phyloP scores from a whole-genome alignment of 1,140 invertebrate species.

The Lordiphosa stackelbergi region DNA sequence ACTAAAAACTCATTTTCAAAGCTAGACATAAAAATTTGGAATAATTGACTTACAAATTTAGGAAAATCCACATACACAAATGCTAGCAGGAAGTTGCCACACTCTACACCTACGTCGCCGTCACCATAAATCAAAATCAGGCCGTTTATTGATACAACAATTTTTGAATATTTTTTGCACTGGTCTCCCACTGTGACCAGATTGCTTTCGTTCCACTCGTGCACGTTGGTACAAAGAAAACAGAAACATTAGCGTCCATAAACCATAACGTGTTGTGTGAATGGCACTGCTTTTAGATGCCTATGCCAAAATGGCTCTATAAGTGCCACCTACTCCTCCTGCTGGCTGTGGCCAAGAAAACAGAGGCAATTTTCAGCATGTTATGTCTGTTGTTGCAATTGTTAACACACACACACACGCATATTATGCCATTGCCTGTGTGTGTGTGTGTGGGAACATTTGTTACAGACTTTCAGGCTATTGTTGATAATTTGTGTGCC shows the following conservation, averaged over 20 bases:
- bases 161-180: too few species aligned
- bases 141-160: too few species aligned
- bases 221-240: constrained; percentile 59
- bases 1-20: too few species aligned
- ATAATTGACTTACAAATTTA: too few species aligned
- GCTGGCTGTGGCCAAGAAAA: constrained; percentile 62
- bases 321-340: constrained; percentile 49
- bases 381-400: constrained; percentile 71
- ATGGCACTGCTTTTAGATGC: constrained; percentile 66
- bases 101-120: too few species aligned
- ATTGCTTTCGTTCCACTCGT: constrained; percentile 12
- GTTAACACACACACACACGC: constrained; percentile 43
- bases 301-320: constrained; percentile 67
- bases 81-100: too few species aligned
- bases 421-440: too few species aligned
- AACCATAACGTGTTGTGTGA: constrained; percentile 33
- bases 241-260: constrained; percentile 70
- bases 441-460: constrained; percentile 38
- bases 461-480: constrained; percentile 59
- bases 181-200: background rate
- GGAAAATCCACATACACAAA: too few species aligned
- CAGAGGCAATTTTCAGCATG: constrained; percentile 71
- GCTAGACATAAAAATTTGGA: too few species aligned
- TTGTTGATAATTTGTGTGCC: constrained; percentile 46
- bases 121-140: too few species aligned